phyloP scores from a whole-genome alignment of 2,113 vertebrate genomes.

The Penelope pileata region DNA sequence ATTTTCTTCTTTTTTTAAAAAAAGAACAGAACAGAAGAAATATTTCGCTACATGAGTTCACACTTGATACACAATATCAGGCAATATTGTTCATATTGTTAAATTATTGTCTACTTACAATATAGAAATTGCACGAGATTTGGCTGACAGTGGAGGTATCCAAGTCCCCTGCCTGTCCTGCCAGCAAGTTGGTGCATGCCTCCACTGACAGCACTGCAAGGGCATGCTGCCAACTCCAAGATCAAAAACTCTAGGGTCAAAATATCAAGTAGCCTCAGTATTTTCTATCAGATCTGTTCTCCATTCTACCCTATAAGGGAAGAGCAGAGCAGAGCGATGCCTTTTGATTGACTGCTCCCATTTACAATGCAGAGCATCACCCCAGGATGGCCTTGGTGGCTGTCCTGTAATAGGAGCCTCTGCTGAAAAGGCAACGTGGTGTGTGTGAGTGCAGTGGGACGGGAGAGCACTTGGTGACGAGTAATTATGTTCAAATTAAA shows the following conservation, averaged over 20 bases:
- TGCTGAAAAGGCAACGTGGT: background rate
- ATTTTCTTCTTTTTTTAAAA: background rate
- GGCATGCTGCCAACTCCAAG: background rate
- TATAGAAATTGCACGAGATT: fast-evolving
- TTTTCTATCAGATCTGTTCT: background rate
- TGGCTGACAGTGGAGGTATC: background rate
- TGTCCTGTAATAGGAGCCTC: background rate
- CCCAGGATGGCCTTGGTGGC: background rate
- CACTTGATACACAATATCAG: background rate
- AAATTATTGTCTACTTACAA: background rate
- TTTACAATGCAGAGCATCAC: background rate
- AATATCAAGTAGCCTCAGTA: background rate
- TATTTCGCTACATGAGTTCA: background rate
- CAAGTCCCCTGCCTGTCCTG: background rate
- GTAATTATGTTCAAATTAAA: background rate
- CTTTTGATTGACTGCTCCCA: background rate
- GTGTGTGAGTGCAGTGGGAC: background rate
- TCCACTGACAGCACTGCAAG: background rate
- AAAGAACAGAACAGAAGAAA: background rate
- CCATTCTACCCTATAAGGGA: background rate
- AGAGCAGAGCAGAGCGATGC: too few relatives aligned
- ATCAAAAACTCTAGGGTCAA: background rate
- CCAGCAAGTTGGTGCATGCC: background rate
- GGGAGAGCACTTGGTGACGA: fast-evolving
- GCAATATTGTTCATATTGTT: background rate